These are phyloP conservation scores for Aldrovandia affinis DNA, from an alignment of 2,797 vertebrate genomes.

Conservation along the genomic window DNA sequence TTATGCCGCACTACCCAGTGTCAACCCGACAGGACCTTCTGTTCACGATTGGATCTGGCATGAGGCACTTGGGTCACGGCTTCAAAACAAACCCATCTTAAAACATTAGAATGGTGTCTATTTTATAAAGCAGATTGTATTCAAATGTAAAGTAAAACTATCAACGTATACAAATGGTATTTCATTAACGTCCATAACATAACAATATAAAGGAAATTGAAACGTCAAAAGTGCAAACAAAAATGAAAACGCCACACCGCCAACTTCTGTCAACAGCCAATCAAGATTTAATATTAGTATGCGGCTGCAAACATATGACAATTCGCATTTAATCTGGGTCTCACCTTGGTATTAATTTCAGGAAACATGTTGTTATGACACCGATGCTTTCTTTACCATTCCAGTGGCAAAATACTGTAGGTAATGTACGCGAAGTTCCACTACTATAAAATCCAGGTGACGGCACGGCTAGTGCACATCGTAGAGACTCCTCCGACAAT, in stretches of 20 bases:
- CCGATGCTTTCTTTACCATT: slow-evolving; percentile 6
- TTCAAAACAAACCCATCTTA: neutral
- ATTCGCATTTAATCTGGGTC: slow-evolving; percentile 25
- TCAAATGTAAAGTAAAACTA: neutral
- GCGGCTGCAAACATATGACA: slow-evolving; percentile 33
- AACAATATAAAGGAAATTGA: neutral
- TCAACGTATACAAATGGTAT: neutral
- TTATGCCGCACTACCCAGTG: neutral
- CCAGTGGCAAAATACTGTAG: neutral
- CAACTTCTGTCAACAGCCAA: neutral
- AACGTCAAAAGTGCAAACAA: neutral
- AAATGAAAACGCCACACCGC: neutral
- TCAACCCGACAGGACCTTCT: neutral
- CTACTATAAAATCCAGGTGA: slow-evolving; percentile 35
- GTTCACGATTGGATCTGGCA: neutral
- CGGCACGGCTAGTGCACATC: slow-evolving; percentile 19
- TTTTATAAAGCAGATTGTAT: neutral
- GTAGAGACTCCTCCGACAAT: neutral
- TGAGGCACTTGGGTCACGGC: neutral
- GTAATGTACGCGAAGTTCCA: neutral
- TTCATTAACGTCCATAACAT: neutral
- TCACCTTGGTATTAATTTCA: slow-evolving; percentile 81
- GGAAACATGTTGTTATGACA: slow-evolving; percentile 69
- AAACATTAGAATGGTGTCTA: neutral
- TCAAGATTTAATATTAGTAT: neutral